These are phyloP conservation scores for Diabrotica balteata DNA, from an alignment of 2,888 invertebrate species.

Conservation along the genomic window DNA sequence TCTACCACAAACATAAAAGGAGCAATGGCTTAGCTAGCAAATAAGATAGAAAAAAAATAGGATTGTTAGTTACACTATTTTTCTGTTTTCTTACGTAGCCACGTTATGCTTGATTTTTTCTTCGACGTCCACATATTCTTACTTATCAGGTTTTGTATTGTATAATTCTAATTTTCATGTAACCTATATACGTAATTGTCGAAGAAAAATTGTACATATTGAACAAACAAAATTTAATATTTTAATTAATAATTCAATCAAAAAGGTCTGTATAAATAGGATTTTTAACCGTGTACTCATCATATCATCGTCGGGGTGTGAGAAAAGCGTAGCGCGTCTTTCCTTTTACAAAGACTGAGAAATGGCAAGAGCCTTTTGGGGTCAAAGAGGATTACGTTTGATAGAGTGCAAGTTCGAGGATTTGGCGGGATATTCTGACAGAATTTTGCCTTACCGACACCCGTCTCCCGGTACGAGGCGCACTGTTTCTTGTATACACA, in stretches of 20 bases:
- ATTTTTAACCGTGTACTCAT: conserved; percentile 10
- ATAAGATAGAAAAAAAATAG: no score
- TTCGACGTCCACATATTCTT: no score
- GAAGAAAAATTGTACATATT: no score
- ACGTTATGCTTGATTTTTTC: no score
- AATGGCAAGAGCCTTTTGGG: conserved; percentile 54
- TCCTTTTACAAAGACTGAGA: conserved; percentile 29
- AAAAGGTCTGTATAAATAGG: not conserved
- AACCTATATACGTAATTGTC: no score
- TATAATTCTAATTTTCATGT: no score
- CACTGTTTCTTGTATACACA: conserved; percentile 51
- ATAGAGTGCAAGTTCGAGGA: conserved; percentile 55
- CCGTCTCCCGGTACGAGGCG: conserved; percentile 2
- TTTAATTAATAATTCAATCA: not conserved
- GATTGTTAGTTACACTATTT: no score
- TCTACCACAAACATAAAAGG: no score
- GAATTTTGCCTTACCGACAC: conserved; percentile 36
- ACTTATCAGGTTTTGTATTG: no score
- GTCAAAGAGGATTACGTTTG: conserved; percentile 54
- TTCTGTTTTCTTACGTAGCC: no score
- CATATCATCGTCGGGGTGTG: conserved; percentile 6
- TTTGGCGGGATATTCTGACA: conserved; percentile 47
- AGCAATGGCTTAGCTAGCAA: no score
- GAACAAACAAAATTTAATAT: no score
- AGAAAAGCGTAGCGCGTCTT: conserved; percentile 22